Evolutionary conservation across 2,888 invertebrate genomes (phyloP).

Genomic region (Thereva unica): DNA sequence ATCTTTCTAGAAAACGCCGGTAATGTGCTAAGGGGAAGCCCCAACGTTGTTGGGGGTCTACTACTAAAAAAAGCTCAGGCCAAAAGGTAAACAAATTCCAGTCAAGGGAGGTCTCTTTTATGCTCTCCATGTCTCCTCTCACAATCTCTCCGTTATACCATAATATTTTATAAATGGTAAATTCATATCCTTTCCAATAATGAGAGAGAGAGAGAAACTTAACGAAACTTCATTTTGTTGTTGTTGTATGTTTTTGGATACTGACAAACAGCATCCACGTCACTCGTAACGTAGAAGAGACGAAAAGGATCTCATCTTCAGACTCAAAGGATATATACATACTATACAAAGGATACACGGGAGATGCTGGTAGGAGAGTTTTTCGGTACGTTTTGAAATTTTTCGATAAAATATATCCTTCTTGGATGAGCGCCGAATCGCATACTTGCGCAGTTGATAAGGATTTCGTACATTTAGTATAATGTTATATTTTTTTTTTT

Average conservation of each 20-base stretch:
- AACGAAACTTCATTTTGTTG: not conserved
- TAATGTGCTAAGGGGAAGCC: conserved; percentile 2
- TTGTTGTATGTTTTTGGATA: not conserved
- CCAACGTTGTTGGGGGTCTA: not conserved
- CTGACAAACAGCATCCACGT: conserved; percentile 21
- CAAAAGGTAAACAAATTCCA: conserved; percentile 43
- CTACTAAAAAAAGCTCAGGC: conserved; percentile 16
- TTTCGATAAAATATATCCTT: conserved; percentile 23
- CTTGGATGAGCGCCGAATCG: conserved; percentile 38
- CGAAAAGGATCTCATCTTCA: conserved; percentile 4
- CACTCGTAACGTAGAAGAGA: not conserved
- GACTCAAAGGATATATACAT: not conserved
- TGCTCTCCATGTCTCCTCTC: not conserved
- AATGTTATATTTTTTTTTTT: not conserved
- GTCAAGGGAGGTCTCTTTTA: not conserved
- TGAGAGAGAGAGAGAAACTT: conserved; percentile 20
- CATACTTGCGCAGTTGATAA: conserved; percentile 39
- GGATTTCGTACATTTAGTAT: not conserved
- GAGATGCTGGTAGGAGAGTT: not conserved
- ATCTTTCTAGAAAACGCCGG: conserved; percentile 30
- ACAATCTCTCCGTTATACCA: too few relatives aligned
- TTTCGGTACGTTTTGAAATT: conserved; percentile 5
- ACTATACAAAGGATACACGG: not conserved
- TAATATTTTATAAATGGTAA: too few relatives aligned
- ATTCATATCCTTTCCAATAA: not conserved